A percentile compares a stretch with the other conserved stretches of the same genome.
phyloP scores from a whole-genome alignment of 35 echinoderm and acorn worm genomes.

The Stichopus chloronotus region DNA sequence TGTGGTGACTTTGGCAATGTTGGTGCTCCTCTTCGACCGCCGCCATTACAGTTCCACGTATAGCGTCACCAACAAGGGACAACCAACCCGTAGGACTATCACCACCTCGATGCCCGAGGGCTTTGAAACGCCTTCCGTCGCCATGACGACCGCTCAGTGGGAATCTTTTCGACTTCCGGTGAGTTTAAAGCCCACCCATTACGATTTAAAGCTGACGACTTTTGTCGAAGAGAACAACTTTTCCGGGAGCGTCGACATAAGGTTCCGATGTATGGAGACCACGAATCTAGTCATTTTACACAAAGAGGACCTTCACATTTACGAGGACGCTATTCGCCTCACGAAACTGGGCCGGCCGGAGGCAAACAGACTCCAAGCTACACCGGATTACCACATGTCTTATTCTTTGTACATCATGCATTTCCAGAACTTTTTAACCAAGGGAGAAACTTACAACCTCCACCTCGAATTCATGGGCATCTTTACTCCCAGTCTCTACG shows the following conservation, averaged over 20 bases:
- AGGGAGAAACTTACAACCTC: background rate
- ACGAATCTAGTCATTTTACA: slow-evolving; percentile 77
- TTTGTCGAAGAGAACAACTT: slow-evolving; percentile 69
- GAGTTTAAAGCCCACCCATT: slow-evolving; percentile 62
- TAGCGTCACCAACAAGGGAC: background rate
- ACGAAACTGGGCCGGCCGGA: background rate
- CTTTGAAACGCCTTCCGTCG: background rate
- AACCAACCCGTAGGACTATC: background rate
- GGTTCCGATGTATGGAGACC: slow-evolving; percentile 44
- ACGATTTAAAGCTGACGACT: slow-evolving; percentile 59
- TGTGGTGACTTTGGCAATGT: slow-evolving; percentile 39
- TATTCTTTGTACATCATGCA: slow-evolving; percentile 31
- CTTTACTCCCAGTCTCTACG: background rate
- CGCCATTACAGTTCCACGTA: slow-evolving; percentile 14
- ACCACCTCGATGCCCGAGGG: background rate
- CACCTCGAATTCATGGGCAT: background rate
- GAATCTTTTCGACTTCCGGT: slow-evolving; percentile 71
- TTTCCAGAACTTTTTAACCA: slow-evolving; percentile 21
- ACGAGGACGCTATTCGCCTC: slow-evolving; percentile 19
- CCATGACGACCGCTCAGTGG: slow-evolving; percentile 14
- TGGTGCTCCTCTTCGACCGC: slow-evolving; percentile 65
- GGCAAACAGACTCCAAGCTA: background rate
- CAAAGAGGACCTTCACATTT: background rate
- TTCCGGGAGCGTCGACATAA: slow-evolving; percentile 64
- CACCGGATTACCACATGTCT: slow-evolving; percentile 22